Evolutionary conservation across 2,113 vertebrate genomes (phyloP).

Genomic region (Stegastes partitus): DNA sequence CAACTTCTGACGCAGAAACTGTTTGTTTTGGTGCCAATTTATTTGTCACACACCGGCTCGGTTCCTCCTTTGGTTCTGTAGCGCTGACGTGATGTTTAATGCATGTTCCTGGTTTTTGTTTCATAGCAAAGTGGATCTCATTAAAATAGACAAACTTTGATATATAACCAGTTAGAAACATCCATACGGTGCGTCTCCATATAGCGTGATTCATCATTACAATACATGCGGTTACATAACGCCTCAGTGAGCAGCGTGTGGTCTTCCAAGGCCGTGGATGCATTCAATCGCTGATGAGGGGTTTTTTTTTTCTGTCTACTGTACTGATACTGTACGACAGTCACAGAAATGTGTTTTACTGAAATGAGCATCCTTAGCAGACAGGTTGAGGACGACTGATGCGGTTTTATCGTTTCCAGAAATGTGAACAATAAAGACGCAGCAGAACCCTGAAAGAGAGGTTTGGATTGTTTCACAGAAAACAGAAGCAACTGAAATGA

Average conservation of each 20-base stretch:
- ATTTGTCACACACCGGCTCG: conserved; percentile 6
- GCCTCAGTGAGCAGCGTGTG: conserved; percentile 8
- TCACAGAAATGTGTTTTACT: conserved; percentile 20
- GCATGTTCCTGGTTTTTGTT: background rate
- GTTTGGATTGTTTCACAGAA: conserved; percentile 21
- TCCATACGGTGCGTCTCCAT: background rate
- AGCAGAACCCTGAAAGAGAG: background rate
- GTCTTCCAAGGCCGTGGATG: background rate
- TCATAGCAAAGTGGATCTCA: background rate
- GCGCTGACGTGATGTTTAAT: conserved; percentile 13
- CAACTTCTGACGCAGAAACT: background rate
- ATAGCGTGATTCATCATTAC: background rate
- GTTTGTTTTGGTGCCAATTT: conserved; percentile 9
- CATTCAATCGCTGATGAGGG: background rate
- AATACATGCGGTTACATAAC: conserved; percentile 20
- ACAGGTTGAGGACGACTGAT: conserved; percentile 20
- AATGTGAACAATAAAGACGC: conserved; percentile 11
- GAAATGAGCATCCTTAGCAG: conserved; percentile 24
- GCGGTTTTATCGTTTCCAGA: conserved; percentile 8
- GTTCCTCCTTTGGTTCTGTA: conserved; percentile 16
- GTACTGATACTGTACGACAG: background rate
- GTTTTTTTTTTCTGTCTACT: conserved; percentile 5
- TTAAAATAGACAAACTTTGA: conserved; percentile 7
- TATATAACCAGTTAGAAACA: background rate
- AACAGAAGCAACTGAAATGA: conserved; percentile 24